Base-by-base conservation (phyloP, 53 echinoderm and acorn worm genomes). In the Temnopleurus reevesii region DNA sequence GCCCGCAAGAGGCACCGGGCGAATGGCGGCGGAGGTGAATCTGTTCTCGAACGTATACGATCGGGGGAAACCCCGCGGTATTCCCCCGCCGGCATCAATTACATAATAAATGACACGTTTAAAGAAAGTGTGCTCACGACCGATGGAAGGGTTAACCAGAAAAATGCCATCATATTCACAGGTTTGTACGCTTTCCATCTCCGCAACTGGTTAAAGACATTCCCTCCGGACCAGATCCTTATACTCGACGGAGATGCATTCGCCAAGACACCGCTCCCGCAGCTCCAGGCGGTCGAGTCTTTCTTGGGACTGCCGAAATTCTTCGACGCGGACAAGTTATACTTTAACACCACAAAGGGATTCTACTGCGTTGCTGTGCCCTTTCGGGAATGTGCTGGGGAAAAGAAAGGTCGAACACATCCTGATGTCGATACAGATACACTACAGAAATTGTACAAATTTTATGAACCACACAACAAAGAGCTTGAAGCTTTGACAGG, bases 251-350 rank as follows among this genome's bases (percentile, higher is more conserved):
- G 77, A 2, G 77, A 46, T 26, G 12, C n/a, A 25, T 77, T 77
- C n/a, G 23, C 13, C 12, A 45, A 45, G 27, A 8, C 43, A 10
- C 77, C 77, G 25, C 56, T 84, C 13, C 59, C 59, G 8, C 59
- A 41, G 5, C 85, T 96, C 19, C 89, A 90, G 25, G 36, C 31
- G 44, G 82, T 92, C 12, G 96, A 96, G 59, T 53, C 33, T 33
- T 95, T 96, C 65, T 34, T 96, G n/a, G 91, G 92, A 5, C 53
- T 96, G 13, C 55, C 86, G 25, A 84, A 89, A 24, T 95, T 92
- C 77, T 96, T 96, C 77, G 59, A 88, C 4, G 60, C 25, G 12
- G 92, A 93, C 17, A 90, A 91, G 33, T 59, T 96, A 24, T 92
- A 95, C 77, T 95, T 89, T 25, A 90, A 96, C 86, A 55, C 34